phyloP scores from a whole-genome alignment of 2,888 invertebrate species.

The Norana najaformis region DNA sequence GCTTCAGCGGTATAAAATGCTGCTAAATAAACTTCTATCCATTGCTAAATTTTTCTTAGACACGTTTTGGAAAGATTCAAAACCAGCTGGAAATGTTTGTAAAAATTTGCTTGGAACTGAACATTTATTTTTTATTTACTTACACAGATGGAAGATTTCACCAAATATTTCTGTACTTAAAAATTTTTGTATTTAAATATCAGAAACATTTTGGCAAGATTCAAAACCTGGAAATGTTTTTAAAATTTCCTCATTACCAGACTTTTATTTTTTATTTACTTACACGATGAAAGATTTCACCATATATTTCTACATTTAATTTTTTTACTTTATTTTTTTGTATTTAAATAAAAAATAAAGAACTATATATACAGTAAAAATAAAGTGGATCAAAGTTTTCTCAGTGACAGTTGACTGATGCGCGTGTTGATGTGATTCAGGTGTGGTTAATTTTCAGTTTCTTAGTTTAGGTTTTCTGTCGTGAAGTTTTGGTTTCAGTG shows the following conservation, averaged over 20 bases:
- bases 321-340: background rate
- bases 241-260: background rate
- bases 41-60: no score
- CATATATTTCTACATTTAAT: no score
- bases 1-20: background rate
- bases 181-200: no score
- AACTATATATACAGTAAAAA: no score
- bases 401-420: no score
- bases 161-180: no score
- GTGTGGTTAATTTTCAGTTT: background rate
- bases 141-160: no score
- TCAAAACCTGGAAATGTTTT: background rate
- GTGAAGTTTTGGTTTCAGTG: background rate
- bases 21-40: no score
- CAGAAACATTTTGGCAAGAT: background rate
- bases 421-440: background rate
- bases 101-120: no score
- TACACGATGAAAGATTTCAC: background rate
- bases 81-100: no score
- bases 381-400: background rate
- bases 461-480: background rate
- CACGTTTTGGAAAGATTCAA: background rate
- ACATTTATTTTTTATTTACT: no score
- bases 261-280: background rate
- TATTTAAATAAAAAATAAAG: no score